phyloP scores from a whole-genome alignment of 2,797 vertebrate species.

The Lutjanus campechanus region DNA sequence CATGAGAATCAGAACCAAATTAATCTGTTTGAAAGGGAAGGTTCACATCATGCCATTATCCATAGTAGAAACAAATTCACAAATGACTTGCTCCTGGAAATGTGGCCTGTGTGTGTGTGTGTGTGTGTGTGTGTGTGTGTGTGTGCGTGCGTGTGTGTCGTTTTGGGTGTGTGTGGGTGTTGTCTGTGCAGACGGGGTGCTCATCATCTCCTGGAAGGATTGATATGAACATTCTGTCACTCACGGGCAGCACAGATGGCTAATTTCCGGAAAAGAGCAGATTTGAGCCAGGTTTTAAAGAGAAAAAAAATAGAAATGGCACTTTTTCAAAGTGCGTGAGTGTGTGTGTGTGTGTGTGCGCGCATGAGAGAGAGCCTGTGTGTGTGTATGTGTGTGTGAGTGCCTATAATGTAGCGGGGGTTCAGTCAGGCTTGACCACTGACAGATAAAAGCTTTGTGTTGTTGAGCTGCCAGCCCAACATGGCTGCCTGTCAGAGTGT shows the following conservation, averaged over 20 bases:
- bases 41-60: conserved; percentile 78
- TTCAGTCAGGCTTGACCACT: conserved; percentile 87
- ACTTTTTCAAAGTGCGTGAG: conserved; percentile 80
- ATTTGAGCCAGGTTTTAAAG: conserved; percentile 87
- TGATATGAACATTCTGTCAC: conserved; percentile 89
- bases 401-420: conserved; percentile 83
- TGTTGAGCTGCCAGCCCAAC: conserved; percentile 86
- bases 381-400: conserved; percentile 52
- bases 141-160: conserved; percentile 56
- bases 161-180: conserved; percentile 75
- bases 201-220: conserved; percentile 88
- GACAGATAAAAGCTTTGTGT: conserved; percentile 88
- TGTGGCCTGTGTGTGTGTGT: conserved; percentile 61
- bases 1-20: conserved; percentile 63
- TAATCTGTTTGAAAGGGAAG: conserved; percentile 72
- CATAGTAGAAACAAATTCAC: conserved; percentile 75
- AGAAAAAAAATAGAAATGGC: conserved; percentile 84
- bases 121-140: conserved; percentile 51
- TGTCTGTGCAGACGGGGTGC: conserved; percentile 81
- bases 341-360: conserved; percentile 8
- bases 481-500: conserved; percentile 86
- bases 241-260: conserved; percentile 87
- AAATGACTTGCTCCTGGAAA: conserved; percentile 77
- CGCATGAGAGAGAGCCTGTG: conserved; percentile 1
- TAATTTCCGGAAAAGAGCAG: conserved; percentile 87